Conservation (phyloP, 2,888 invertebrate genomes). For the Clivina fossor region DNA sequence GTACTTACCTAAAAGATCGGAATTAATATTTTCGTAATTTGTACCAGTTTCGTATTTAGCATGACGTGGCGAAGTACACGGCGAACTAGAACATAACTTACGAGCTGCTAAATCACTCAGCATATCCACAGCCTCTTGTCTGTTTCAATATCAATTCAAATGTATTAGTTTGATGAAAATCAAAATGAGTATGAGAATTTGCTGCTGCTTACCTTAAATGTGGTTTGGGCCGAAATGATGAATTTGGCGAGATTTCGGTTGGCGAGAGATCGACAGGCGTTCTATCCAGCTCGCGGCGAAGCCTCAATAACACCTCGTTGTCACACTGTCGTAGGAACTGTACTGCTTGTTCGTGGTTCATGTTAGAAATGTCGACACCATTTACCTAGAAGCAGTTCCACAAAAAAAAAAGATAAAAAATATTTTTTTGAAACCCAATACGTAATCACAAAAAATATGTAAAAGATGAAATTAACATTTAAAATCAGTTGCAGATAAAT, state of each 20-base stretch:
- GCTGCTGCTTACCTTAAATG: constrained; percentile 62
- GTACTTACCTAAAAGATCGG: too few species aligned
- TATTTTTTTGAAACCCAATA: not conserved
- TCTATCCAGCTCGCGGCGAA: constrained; percentile 76
- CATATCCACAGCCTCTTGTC: constrained; percentile 84
- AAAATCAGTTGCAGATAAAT: too few species aligned
- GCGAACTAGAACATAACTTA: constrained; percentile 62
- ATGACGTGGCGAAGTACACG: constrained; percentile 65
- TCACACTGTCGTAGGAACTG: constrained; percentile 78
- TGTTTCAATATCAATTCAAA: too few species aligned
- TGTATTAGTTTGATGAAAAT: too few species aligned
- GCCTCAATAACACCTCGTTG: constrained; percentile 71
- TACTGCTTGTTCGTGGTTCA: constrained; percentile 87
- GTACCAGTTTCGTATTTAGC: too few species aligned
- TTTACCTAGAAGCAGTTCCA: constrained; percentile 64
- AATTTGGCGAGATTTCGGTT: constrained; percentile 60
- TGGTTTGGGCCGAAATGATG: constrained; percentile 65
- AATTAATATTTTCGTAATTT: too few species aligned
- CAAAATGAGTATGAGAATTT: too few species aligned
- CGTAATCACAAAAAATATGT: not conserved
- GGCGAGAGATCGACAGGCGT: constrained; percentile 79
- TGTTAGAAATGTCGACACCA: constrained; percentile 76
- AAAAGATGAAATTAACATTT: not conserved
- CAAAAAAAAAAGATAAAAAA: not conserved
- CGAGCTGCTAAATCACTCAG: constrained; percentile 78